Evolutionary conservation across 2,888 invertebrate genomes (phyloP), one percentile per base, ranked within the genome.

Genomic region (Drosophila paranaensis): DNA sequence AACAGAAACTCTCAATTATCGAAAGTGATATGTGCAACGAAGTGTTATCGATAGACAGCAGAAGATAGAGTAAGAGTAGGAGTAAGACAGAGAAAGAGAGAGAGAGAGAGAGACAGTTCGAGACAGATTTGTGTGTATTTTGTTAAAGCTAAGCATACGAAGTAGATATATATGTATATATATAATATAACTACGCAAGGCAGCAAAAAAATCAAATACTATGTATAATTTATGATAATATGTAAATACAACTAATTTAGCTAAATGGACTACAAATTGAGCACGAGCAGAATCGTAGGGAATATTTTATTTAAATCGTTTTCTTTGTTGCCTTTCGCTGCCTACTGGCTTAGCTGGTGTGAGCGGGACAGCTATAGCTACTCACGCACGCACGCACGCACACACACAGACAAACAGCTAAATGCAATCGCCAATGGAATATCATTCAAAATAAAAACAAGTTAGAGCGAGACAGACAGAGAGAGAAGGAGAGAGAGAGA

Each of bases 371-470:
- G 53, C 37, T 14, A 33, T 33, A 8, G 20, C 56, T 67, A 68
- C 71, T 54, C 16, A 27, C 25, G 43, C 25, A 30, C 61, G 43
- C 50, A 69, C 39, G 37, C 53, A 51, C 53, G 6, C 37, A 25
- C 53, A 37, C 51, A 37, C 39, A 27, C 55, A 55, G 20, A 30
- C 30, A 42, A 1, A 53, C 46, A 53, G 43, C 35, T 33, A 50
- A 60, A 60, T 66, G 69, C 61, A 69, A 71, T 68, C 77, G 60
- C 43, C 60, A 69, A 57, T 30, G 40, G 43, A 69, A 69, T 50
- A 67, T 67, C 70, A 67, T 67, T 67, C 60, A 56, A 46, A 66
- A 60, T 16, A 20, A 46, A 42, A 43, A 48, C 27, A 39, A 10
- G 37, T 30, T 37, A 37, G 27, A 40, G 43, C 10, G 45, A 16